Evolutionary conservation across 2,797 vertebrate species (phyloP).

Genomic region (Pagetopsis macropterus): DNA sequence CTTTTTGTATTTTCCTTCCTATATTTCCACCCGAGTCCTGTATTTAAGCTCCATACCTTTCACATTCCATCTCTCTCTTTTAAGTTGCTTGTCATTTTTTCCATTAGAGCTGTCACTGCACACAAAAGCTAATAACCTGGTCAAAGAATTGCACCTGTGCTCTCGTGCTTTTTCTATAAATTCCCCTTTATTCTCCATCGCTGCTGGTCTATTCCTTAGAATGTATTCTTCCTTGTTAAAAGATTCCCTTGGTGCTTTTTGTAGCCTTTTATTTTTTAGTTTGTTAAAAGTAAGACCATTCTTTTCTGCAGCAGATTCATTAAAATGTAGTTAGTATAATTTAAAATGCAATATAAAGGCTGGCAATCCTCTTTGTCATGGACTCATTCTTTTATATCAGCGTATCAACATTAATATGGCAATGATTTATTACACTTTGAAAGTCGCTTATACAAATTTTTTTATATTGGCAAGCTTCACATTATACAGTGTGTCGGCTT

Average conservation of each 20-base stretch:
- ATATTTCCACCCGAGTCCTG: slow-evolving; percentile 45
- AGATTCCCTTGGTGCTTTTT: neutral
- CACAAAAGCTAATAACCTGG: slow-evolving; percentile 69
- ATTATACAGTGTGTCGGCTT: neutral
- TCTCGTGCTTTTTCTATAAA: slow-evolving; percentile 53
- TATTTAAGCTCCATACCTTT: slow-evolving; percentile 46
- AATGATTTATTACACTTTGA: neutral
- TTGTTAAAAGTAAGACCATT: slow-evolving; percentile 9
- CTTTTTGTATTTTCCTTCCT: slow-evolving; percentile 42
- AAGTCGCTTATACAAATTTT: neutral
- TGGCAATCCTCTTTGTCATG: neutral
- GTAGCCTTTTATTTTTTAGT: neutral
- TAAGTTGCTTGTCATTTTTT: slow-evolving; percentile 64
- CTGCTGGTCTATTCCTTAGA: slow-evolving; percentile 14
- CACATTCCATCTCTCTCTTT: slow-evolving; percentile 52
- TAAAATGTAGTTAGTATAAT: neutral
- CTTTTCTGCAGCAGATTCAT: neutral
- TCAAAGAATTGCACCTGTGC: slow-evolving; percentile 70
- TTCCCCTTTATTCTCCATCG: slow-evolving; percentile 1
- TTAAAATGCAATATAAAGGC: neutral
- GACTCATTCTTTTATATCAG: neutral
- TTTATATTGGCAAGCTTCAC: neutral
- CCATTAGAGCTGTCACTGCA: slow-evolving; percentile 67
- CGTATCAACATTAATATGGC: neutral
- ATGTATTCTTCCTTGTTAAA: neutral